Base-by-base conservation (phyloP, 1,140 invertebrate species). In the Glomeris maerens region DNA sequence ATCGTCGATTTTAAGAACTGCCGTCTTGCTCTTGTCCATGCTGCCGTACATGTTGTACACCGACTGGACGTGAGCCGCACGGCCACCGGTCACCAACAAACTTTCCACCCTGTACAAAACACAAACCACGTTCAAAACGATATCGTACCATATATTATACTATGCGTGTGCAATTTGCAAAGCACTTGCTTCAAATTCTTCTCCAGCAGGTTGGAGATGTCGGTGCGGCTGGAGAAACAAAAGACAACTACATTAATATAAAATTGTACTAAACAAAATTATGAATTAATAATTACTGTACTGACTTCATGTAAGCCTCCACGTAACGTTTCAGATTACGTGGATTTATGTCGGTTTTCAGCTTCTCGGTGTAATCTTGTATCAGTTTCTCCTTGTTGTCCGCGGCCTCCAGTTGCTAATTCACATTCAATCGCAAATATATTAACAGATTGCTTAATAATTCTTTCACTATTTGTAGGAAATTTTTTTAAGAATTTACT, bases 271-370 rank as follows among this genome's bases (percentile, higher is more conserved):
- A 13, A 17, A 42, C 23, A 36, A 36, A 10, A 36, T 42, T 42
- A 4, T 21, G 17, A 7, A 7, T 42, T 21, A 7, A 25, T 42
- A 52, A 45, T 25, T 17, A 13, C 14, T n/a, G 14, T 45, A 72
- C 75, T 74, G 67, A 84, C 81, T 80, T 84, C 64, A 88, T 78
- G 66, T 87, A 89, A 25, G 83, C 76, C 58, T 83, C 76, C 14
- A 87, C 84, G 62, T 84, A 90, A 60, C 76, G 76, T 59, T 81
- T 80, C 49, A 92, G 74, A 67, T 92, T 92, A 61, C 80, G 79
- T 26, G 81, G 76, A 67, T 92, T 92, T 49, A 91, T 78, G 48
- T 81, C 79, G n/a, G 65, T 67, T 55, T 81, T 77, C 47, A 91
- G 72, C 29, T 81, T 75, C 41, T 79, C 78, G 51, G 85, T 76